Evolutionary conservation across 2,797 vertebrate genomes (phyloP), one percentile per base, ranked within the genome.

Genomic region (Falco concolor): DNA sequence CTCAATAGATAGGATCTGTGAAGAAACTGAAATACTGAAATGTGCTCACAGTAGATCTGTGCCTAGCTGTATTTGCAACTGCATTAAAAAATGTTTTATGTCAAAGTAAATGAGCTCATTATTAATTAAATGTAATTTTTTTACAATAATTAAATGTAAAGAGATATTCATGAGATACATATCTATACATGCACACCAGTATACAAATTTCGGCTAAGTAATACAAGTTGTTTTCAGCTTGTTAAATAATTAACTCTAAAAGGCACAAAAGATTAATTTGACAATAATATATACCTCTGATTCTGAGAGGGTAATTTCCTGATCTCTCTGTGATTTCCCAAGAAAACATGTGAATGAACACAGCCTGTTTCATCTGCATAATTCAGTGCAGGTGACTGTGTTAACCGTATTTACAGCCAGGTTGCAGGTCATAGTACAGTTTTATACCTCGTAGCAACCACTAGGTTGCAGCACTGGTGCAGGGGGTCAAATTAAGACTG

Each of bases 381-480:
- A 87, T 87, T 94, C 69, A 87, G 49, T 64, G 53, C 53, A 90
- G 76, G 50, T 84, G 78, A 81, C 83, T 86, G 57, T 96, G 56
- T 83, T 90, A 93, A 90, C 52, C 84, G 83, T 60, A 89, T 84
- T 95, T 91, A 65, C 57, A 96, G 78, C 30, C 36, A 93, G 42
- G 23, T 53, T 80, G 47, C 63, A 64, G 76, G 60, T 50, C 6
- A 34, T 6, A 77, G 10, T 17, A 38, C 45, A 89, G 73, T 96
- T 97, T 94, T 84, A 78, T 96, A 73, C 89, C 81, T 81, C 45
- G 19, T 57, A 38, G 12, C 49, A 85, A 84, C 98, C 97, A 94
- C 97, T 96, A 97, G 97, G 97, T 82, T 94, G 97, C 97, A 98
- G 95, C 89, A 97, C 47, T 82, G 53, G 45, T 56, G 42, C 24